These are phyloP conservation scores for Aphidius gifuensis DNA, from an alignment of 1,140 invertebrate genomes.

Conservation along the genomic window DNA sequence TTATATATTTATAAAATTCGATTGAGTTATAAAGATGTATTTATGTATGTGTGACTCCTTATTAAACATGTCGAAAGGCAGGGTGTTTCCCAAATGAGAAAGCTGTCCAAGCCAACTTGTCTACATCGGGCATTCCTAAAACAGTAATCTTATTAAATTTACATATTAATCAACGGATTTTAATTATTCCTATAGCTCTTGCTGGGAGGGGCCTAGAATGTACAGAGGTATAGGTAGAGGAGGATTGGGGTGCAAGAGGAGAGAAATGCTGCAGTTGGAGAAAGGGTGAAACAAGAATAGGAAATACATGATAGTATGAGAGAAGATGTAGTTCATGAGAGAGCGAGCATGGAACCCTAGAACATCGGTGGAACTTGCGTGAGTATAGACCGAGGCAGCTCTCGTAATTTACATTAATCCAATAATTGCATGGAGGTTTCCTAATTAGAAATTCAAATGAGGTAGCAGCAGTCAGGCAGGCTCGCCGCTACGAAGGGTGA, in stretches of 20 bases:
- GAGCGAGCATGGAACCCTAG: conserved; percentile 43
- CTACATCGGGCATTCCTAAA: conserved; percentile 60
- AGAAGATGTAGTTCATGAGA: conserved; percentile 24
- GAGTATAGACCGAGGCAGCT: conserved; percentile 64
- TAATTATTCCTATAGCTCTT: conserved; percentile 74
- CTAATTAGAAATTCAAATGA: conserved; percentile 91
- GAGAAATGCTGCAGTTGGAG: conserved; percentile 21
- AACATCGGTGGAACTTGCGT: conserved; percentile 48
- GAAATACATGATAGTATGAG: conserved; percentile 23
- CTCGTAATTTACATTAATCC: conserved; percentile 90
- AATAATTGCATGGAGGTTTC: conserved; percentile 88
- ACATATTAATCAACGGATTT: conserved; percentile 97
- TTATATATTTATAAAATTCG: no score
- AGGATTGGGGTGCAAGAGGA: conserved; percentile 16
- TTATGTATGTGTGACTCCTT: conserved; percentile 18
- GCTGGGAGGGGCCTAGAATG: conserved; percentile 22
- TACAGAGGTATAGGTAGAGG: conserved; percentile 7
- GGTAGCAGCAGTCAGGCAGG: conserved; percentile 64
- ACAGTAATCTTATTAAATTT: conserved; percentile 95
- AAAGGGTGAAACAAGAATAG: conserved; percentile 20
- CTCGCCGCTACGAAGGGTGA: conserved; percentile 42
- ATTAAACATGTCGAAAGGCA: no score
- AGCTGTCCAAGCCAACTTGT: conserved; percentile 29
- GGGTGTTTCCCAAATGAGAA: conserved; percentile 15
- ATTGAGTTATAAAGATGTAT: no score